Base-by-base conservation (phyloP, 35 echinoderm and acorn worm genomes). In the Chiridota heheva region DNA sequence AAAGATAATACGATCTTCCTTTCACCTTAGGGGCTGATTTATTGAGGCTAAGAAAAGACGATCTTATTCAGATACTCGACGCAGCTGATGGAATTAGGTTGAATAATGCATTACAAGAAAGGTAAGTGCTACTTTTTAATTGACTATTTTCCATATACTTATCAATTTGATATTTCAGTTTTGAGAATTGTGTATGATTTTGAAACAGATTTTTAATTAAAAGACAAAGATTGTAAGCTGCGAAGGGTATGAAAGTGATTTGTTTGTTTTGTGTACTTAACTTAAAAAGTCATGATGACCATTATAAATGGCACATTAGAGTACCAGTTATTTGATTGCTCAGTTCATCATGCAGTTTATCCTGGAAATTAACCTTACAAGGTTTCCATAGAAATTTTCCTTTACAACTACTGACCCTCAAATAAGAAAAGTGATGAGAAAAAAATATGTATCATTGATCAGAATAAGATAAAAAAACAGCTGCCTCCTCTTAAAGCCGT, bases 51-150 rank as follows among this genome's bases (percentile, higher is more conserved):
- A 81, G 62, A 24, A 87, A 87, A 36, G 89, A 91, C 68, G 95
- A 98, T 49, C 41, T 98, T 5, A 98, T 98, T 59, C 95, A 91
- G 42, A 98, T 98, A 13, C 64, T 98, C 44, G 95, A 89, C 24
- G 69, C 89, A 69, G 95, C 95, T 81, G 95, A 98, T 86, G 95
- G 93, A 7, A 91, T 98, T 44, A 87, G 95, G 72, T 71, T 98
- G 15, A 98, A 98, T 60, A 98, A 98, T 69, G 95, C 95, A 31
- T 67, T 91, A 17, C 95, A 98, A 70, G 89, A 87, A 63, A 97
- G 93, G 93, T 97, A 29, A 80, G 82, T 63, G 29, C 10, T 15
- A 18, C 31, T 40, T 38, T 42, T 5, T 71, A 38, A 36, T 17
- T 12, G 29, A 7, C 29, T 8, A 31, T 31, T 7, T 15, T 65